Conservation (phyloP, 2,797 vertebrate species). For the Syngnathus acus region DNA sequence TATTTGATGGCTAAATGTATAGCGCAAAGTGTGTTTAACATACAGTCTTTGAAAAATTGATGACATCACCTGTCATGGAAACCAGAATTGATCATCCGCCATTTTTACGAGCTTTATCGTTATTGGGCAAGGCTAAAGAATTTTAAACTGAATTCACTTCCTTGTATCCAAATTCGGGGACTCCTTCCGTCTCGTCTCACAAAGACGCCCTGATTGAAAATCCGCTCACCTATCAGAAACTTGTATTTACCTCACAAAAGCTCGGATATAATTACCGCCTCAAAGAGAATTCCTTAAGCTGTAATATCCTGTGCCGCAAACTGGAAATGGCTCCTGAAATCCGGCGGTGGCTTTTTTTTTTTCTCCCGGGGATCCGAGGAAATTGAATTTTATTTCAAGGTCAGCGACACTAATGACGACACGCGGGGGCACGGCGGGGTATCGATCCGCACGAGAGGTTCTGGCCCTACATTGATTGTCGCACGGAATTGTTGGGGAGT, state of each 20-base stretch:
- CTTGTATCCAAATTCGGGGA: background rate
- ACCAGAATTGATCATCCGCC: background rate
- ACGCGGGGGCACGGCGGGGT: conserved; percentile 49
- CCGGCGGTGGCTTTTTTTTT: conserved; percentile 47
- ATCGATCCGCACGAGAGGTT: conserved; percentile 54
- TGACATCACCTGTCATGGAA: background rate
- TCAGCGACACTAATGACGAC: conserved; percentile 70
- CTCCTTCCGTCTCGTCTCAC: conserved; percentile 18
- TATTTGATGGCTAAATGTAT: conserved; percentile 32
- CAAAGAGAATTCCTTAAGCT: conserved; percentile 60
- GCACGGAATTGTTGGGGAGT: conserved; percentile 41
- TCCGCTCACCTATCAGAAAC: conserved; percentile 35
- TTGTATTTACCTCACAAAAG: conserved; percentile 59
- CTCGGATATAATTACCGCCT: conserved; percentile 65
- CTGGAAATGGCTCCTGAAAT: conserved; percentile 62
- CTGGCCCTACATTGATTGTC: conserved; percentile 56
- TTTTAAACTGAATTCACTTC: conserved; percentile 19
- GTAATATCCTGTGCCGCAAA: conserved; percentile 58
- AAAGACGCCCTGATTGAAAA: conserved; percentile 50
- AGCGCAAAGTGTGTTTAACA: conserved; percentile 40
- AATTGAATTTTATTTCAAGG: conserved; percentile 75
- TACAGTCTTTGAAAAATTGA: conserved; percentile 15
- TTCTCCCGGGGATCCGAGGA: conserved; percentile 47
- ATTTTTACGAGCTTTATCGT: background rate
- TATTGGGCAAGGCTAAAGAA: background rate